Percentiles rank a stretch among this genome's conserved stretches.
Conservation (phyloP, 2,888 invertebrate genomes). For the Dusona sp. region DNA sequence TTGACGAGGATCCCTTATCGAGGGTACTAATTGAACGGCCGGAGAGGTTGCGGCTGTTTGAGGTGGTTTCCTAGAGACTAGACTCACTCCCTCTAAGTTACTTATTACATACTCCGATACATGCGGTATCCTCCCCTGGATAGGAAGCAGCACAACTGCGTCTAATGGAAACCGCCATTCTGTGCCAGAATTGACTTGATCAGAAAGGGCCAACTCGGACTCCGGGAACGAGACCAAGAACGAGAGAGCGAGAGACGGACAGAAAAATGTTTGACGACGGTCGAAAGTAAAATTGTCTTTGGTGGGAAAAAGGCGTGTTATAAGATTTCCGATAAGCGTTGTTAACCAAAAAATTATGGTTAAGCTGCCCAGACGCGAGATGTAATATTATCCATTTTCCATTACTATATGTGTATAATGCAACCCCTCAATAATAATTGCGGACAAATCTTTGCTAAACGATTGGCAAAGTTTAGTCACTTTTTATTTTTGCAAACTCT, state of each 20-base stretch:
- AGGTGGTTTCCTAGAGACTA: conserved; percentile 39
- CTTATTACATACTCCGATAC: conserved; percentile 53
- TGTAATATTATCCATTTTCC: neutral
- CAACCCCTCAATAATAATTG: neutral
- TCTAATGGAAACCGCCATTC: neutral
- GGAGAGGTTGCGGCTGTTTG: conserved; percentile 32
- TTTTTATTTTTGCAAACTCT: neutral
- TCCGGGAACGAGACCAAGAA: neutral
- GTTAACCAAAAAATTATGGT: conserved; percentile 10
- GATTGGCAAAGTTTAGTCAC: neutral
- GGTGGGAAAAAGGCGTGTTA: neutral
- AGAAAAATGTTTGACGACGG: neutral
- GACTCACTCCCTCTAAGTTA: conserved; percentile 18
- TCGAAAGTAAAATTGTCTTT: conserved; percentile 6
- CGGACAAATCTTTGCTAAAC: too few species aligned
- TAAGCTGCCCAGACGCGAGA: neutral
- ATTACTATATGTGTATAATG: neutral
- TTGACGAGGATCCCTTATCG: conserved; percentile 14
- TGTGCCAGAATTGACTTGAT: neutral
- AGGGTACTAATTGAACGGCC: conserved; percentile 59
- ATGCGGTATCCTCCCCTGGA: neutral
- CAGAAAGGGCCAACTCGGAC: neutral
- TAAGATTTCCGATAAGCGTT: conserved; percentile 23
- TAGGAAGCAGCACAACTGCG: neutral
- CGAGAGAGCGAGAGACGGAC: neutral